A percentile compares a stretch with the other conserved stretches of the same genome.
phyloP scores from a whole-genome alignment of 2,888 invertebrate species.

The Pasiphila rectangulata region DNA sequence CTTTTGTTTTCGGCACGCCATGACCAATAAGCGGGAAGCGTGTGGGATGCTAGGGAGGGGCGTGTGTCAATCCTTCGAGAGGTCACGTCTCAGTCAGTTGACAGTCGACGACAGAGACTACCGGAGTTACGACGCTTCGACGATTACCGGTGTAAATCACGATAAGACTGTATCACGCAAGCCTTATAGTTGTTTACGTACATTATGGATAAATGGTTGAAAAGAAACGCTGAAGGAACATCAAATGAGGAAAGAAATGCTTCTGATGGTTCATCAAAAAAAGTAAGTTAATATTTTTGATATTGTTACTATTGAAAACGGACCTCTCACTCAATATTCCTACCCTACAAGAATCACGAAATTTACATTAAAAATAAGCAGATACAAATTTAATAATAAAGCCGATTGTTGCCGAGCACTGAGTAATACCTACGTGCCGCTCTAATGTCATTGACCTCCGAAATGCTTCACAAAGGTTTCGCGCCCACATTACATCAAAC shows the following conservation, averaged over 20 bases:
- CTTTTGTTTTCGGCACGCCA: constrained; percentile 21
- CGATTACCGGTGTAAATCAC: constrained; percentile 13
- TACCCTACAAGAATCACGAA: constrained; percentile 9
- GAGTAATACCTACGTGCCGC: constrained; percentile 8
- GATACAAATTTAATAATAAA: constrained; percentile 15
- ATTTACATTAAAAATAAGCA: constrained; percentile 18
- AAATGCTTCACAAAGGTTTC: constrained; percentile 10
- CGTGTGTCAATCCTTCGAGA: no score
- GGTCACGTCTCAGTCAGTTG: constrained; percentile 12
- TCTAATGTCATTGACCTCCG: constrained; percentile 12
- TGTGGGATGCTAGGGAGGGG: constrained; percentile 15
- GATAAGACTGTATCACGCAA: constrained; percentile 3
- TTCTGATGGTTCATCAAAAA: constrained; percentile 13
- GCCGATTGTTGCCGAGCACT: constrained; percentile 9
- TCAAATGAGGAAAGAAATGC: constrained; percentile 16
- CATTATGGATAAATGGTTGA: constrained; percentile 19
- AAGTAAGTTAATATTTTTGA: constrained; percentile 4
- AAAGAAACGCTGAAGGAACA: constrained; percentile 21
- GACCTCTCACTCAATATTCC: background rate
- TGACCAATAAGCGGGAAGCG: constrained; percentile 17
- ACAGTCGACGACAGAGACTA: constrained; percentile 22
- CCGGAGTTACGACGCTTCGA: constrained; percentile 18
- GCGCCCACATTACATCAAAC: constrained; percentile 9
- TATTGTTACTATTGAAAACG: constrained; percentile 1
- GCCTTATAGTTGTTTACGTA: constrained; percentile 16